A percentile compares a stretch with the other conserved stretches of the same genome.
Evolutionary conservation across 2,797 vertebrate genomes (phyloP).

Genomic region (Myoxocephalus aenaeus): DNA sequence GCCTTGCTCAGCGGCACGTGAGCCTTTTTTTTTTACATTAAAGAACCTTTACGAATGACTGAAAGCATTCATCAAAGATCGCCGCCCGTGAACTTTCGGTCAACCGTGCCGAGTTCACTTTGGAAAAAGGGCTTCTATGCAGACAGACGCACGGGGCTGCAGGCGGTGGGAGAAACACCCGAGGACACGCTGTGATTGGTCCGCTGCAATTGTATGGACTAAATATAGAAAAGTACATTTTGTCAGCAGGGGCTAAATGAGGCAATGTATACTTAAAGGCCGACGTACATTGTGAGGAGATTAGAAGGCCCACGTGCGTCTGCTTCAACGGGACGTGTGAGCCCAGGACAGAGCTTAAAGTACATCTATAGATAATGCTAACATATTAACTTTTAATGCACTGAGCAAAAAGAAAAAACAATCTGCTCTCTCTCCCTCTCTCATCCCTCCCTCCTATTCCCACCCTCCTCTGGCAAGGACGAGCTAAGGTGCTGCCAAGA

Average conservation of each 20-base stretch:
- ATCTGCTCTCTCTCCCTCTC: constrained; percentile 37
- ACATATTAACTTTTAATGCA: constrained; percentile 54
- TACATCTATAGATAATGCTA: constrained; percentile 49
- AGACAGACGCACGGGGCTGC: background rate
- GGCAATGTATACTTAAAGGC: constrained; percentile 28
- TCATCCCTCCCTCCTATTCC: constrained; percentile 65
- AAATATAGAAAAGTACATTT: constrained; percentile 22
- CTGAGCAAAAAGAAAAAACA: constrained; percentile 25
- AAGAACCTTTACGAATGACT: background rate
- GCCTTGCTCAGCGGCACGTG: constrained; percentile 21
- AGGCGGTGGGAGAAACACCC: background rate
- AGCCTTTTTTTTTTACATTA: background rate
- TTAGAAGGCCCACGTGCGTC: no score
- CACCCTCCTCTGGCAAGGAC: constrained; percentile 73
- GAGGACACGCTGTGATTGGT: background rate
- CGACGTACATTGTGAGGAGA: background rate
- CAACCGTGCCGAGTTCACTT: background rate
- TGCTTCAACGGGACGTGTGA: background rate
- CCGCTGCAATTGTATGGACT: background rate
- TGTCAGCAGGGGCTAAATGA: constrained; percentile 35
- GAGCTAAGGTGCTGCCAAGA: constrained; percentile 77
- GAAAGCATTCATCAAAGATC: background rate
- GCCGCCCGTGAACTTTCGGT: background rate
- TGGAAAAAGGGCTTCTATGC: background rate
- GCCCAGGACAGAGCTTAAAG: constrained; percentile 50